Base-by-base conservation (phyloP, 2,113 vertebrate species). In the Pleuronectes platessa region DNA sequence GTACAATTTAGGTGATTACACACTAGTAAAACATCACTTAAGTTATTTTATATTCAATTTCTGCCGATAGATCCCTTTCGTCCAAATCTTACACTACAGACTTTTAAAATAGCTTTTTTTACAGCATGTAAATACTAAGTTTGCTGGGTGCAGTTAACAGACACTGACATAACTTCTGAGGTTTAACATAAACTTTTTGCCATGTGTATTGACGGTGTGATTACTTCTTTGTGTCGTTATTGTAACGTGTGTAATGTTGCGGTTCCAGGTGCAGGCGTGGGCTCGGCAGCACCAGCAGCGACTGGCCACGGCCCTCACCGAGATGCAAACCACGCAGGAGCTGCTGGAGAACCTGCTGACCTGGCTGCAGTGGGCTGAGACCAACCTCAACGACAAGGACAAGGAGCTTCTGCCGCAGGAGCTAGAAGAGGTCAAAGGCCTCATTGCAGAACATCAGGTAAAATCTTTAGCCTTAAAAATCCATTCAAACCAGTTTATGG, bases 381-480 rank as follows among this genome's bases (percentile, higher is more conserved):
- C 94, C 20, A 98, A 96, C 0, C 94, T 99, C 3, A 96, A 85
- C 0, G 95, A 97, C 58, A 97, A 97, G 83, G 98, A 99, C 89
- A 97, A 96, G 66, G 97, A 99, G 72, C 49, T 79, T 3, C 92
- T 99, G 62, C 97, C 98, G 4, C 97, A 98, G 90, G 97, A 99
- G 88, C 95, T 98, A 0, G 97, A 98, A 45, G 97, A 98, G 51
- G 95, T 99, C 84, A 99, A 99, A 91, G 89, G 89, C 1, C 96
- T 99, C 78, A 99, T 99, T 76, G 95, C 96, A 0, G 96, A 99
- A 63, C 98, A 99, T 89, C 98, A 99, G 96, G 98, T 98, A 91
- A 62, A 62, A 23, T 8, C 2, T n/a, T 47, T 35, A 42, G 24
- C 26, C 6, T 67, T 23, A 24, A 26, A 72, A 31, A 35, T 1